Conservation (phyloP, 2,797 vertebrate genomes). For the Enoplosus armatus region DNA sequence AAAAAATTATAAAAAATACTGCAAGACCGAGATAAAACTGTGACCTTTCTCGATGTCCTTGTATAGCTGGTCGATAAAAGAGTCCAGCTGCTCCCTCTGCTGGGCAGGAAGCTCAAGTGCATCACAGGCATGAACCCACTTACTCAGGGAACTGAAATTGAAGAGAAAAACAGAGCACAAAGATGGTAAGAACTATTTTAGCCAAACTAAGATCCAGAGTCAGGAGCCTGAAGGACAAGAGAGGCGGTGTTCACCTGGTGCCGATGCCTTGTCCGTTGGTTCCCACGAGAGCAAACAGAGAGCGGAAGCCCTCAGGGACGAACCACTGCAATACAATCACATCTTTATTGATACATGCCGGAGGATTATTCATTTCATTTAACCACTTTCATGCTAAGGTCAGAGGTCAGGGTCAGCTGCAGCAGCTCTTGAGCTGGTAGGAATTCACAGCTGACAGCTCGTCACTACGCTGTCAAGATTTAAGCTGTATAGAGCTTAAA, state of each 20-base stretch:
- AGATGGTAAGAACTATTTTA: background rate
- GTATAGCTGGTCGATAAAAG: conserved; percentile 97
- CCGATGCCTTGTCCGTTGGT: conserved; percentile 99
- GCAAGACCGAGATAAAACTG: conserved; percentile 58
- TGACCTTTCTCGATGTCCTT: conserved; percentile 99
- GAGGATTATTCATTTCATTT: background rate
- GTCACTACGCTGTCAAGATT: background rate
- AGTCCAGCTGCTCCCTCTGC: conserved; percentile 94
- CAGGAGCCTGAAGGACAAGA: background rate
- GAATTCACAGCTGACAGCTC: too few species aligned
- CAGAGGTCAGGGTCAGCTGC: background rate
- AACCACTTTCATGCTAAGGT: background rate
- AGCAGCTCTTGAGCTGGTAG: too few species aligned
- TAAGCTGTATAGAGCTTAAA: background rate
- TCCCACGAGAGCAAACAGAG: conserved; percentile 95
- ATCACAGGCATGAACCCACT: conserved; percentile 97
- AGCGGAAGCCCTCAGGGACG: conserved; percentile 94
- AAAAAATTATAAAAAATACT: conserved; percentile 22
- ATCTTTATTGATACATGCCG: conserved; percentile 2
- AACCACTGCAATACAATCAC: conserved; percentile 90
- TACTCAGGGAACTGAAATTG: conserved; percentile 92
- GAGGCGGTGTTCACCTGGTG: conserved; percentile 88
- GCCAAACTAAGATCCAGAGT: background rate
- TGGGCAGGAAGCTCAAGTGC: conserved; percentile 90
- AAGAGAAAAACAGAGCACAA: background rate